These are phyloP conservation scores for Dryobota labecula DNA, from an alignment of 2,888 invertebrate species.

Conservation along the genomic window DNA sequence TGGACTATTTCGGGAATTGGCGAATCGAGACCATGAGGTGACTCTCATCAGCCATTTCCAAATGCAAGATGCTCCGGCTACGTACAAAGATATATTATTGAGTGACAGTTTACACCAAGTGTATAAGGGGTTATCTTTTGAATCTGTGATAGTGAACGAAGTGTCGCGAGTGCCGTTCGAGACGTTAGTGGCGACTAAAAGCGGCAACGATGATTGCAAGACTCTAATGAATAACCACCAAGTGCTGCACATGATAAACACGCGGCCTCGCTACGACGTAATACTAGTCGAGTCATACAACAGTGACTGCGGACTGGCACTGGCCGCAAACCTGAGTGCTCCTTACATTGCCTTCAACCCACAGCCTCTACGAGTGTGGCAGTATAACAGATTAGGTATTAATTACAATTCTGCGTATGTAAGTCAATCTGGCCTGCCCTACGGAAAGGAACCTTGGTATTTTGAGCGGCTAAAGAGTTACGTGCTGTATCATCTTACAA, in stretches of 20 bases:
- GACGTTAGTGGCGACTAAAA: slow-evolving; percentile 86
- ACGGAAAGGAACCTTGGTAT: slow-evolving; percentile 86
- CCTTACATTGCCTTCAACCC: slow-evolving; percentile 92
- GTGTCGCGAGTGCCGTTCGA: slow-evolving; percentile 87
- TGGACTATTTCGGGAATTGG: slow-evolving; percentile 86
- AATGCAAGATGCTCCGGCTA: slow-evolving; percentile 83
- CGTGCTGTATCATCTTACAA: slow-evolving; percentile 82
- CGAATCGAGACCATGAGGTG: slow-evolving; percentile 88
- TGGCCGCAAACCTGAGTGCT: slow-evolving; percentile 92
- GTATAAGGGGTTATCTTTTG: slow-evolving; percentile 85
- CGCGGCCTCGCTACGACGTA: slow-evolving; percentile 91
- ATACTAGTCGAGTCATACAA: slow-evolving; percentile 94
- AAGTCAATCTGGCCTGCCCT: slow-evolving; percentile 83
- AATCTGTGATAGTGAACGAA: slow-evolving; percentile 87
- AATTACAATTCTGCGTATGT: slow-evolving; percentile 89
- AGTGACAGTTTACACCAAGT: slow-evolving; percentile 78
- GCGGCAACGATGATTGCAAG: slow-evolving; percentile 88
- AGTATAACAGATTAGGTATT: slow-evolving; percentile 86
- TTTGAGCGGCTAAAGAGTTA: slow-evolving; percentile 85
- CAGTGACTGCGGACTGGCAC: slow-evolving; percentile 93
- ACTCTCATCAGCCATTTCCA: slow-evolving; percentile 89
- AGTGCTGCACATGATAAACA: slow-evolving; percentile 88
- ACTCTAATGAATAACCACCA: slow-evolving; percentile 88
- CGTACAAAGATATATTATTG: slow-evolving; percentile 90
- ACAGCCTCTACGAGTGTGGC: slow-evolving; percentile 90